Evolutionary conservation across 2,888 invertebrate species (phyloP), one percentile per base, ranked within the genome.

Genomic region (Acanthosoma haemorrhoidale): DNA sequence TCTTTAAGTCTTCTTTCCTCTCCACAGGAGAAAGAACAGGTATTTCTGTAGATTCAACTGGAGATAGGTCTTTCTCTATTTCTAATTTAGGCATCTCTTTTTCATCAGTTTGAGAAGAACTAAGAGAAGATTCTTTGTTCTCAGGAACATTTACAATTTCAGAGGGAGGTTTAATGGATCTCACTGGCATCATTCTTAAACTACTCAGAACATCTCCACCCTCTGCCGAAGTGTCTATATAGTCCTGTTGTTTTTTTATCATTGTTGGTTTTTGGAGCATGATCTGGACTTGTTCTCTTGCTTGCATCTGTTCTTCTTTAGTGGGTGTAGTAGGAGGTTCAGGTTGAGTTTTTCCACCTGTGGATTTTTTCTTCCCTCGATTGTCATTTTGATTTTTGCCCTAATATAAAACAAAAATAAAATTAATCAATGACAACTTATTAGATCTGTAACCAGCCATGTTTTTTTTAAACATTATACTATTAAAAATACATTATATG

Each of bases 111-210:
- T 64, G 64, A 32, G 31, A 32, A 13, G 36, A 9, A 32, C 9
- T 16, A 59, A 16, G 18, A 16, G 34, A 16, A 11, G 34, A 4
- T 16, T 59, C 59, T 59, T 32, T 31, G 32, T 2, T 18, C 16
- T 32, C 16, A 32, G 31, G 32, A 16, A 16, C 64, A 21, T 8
- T 8, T n/a, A 64, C 39, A 25, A 39, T 21, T 41, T 41, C 38
- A 25, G 4, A 3, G 15, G 34, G 36, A 2, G 64, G 36, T 41
- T 25, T 64, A 13, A 39, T 16, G 29, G 25, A 25, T 9, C 67
- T 15, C 11, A 74, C 73, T 1, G 74, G 74, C 74, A 74, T 74
- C 74, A 74, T 74, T 16, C 73, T 25, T 15, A 74, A 39, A 39
- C 74, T 74, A 58, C 69, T 70, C 31, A 74, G 43, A 1, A 74